These are phyloP conservation scores for Aptenodytes patagonicus DNA, from an alignment of 2,113 vertebrate species.

Conservation along the genomic window DNA sequence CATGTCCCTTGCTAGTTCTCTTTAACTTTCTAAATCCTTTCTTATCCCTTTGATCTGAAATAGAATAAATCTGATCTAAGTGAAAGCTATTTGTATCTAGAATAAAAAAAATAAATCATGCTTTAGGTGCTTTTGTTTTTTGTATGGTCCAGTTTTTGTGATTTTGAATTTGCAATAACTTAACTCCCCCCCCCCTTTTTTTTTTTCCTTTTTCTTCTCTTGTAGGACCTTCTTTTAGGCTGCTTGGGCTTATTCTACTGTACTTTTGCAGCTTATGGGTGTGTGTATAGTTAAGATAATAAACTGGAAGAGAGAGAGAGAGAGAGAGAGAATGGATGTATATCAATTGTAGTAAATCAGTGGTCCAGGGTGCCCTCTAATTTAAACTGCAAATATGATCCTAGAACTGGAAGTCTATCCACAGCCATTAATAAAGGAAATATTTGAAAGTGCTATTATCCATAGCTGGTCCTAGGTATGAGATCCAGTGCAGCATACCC, in stretches of 20 bases:
- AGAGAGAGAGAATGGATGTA: not conserved
- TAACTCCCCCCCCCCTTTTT: not conserved
- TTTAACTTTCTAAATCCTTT: not conserved
- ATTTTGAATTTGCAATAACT: not conserved
- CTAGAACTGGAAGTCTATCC: not conserved
- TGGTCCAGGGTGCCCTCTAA: not conserved
- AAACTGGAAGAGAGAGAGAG: not conserved
- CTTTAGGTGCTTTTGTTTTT: not conserved
- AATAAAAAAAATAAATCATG: not conserved
- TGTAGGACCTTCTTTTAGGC: not conserved
- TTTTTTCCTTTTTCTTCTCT: not conserved
- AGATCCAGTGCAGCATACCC: not conserved
- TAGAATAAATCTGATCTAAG: not conserved
- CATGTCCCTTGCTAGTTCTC: not conserved
- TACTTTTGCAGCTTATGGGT: not conserved
- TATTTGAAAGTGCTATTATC: not conserved
- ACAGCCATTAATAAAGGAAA: not conserved
- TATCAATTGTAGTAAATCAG: not conserved
- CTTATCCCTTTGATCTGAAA: not conserved
- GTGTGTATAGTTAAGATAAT: not conserved
- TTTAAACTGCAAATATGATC: not conserved
- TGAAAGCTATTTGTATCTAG: not conserved
- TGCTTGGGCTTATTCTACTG: not conserved
- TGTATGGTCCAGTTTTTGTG: not conserved
- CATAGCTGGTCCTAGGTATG: not conserved